Evolutionary conservation across 2,797 vertebrate species (phyloP), one percentile per base, ranked within the genome.

Genomic region (Galagoides demidoff): DNA sequence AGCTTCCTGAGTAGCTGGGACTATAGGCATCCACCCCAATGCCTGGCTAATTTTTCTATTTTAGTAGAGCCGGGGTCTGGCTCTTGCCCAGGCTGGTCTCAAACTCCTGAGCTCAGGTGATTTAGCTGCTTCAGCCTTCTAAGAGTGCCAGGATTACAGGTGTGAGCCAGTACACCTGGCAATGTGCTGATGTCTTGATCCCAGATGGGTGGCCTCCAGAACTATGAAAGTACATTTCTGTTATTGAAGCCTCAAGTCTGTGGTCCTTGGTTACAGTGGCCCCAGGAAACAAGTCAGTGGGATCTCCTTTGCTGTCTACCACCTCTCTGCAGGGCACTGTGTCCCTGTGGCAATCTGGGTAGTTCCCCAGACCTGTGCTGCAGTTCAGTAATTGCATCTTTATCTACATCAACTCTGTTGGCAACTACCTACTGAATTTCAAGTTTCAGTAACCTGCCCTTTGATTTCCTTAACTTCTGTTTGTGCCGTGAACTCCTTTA

Each of bases 401-500:
- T 16, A 14, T n/a, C 76, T 55, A 14, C 5, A 9, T 81, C 78
- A 39, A 11, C 78, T 63, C 12, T 12, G 14, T 27, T 10, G 52
- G 10, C 25, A 14, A 34, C 68, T 3, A 1, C 37, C 59, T 23
- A 13, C 84, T 14, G 70, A 34, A 39, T 31, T 87, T 17, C 10
- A n/a, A 16, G 55, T 31, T 61, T 43, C 52, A 22, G 2, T 39
- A 9, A 59, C 25, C 4, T 22, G 9, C 2, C 68, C 8, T 34
- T 9, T 20, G 7, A 4, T 13, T 16, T 45, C 77, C 27, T 8
- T 17, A 4, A 31, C 29, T n/a, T 16, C 43, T 0, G 0, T 5
- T 2, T 4, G n/a, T 12, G 82, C 74, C 1, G n/a, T 20, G 22
- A 27, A 6, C 71, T 1, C 71, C 8, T 10, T n/a, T 4, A 8